Evolutionary conservation across 1,140 invertebrate genomes (phyloP).

Genomic region (Sinella curviseta): DNA sequence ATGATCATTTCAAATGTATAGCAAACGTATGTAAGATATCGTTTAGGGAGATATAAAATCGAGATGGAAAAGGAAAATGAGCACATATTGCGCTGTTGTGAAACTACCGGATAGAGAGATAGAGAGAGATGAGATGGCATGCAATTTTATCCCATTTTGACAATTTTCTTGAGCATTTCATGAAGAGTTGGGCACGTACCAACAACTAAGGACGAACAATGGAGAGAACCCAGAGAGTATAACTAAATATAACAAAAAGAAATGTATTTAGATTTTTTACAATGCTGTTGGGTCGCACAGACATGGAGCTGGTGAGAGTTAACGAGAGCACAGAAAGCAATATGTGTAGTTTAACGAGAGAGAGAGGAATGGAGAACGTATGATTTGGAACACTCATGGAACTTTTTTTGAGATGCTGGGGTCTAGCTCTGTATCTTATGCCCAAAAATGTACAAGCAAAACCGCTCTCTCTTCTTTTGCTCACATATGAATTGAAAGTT

Average conservation of each 20-base stretch:
- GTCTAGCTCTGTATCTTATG: too few relatives aligned
- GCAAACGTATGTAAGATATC: background rate
- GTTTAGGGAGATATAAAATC: background rate
- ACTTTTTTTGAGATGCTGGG: too few relatives aligned
- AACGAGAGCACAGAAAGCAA: too few relatives aligned
- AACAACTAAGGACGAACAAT: background rate
- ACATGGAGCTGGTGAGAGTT: too few relatives aligned
- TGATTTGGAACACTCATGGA: too few relatives aligned
- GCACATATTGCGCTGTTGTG: background rate
- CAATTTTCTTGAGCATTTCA: background rate
- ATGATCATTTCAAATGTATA: background rate
- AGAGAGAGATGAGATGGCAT: slow-evolving; percentile 3
- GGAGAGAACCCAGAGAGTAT: background rate
- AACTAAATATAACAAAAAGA: background rate
- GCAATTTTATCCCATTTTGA: slow-evolving; percentile 24
- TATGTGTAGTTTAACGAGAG: too few relatives aligned
- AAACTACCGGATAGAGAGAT: background rate
- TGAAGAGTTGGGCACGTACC: slow-evolving; percentile 17
- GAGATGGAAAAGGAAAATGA: background rate
- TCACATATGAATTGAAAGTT: background rate
- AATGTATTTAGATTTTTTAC: background rate
- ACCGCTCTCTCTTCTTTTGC: background rate
- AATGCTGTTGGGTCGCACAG: background rate
- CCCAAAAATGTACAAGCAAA: too few relatives aligned
- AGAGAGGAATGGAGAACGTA: too few relatives aligned